Conservation (phyloP, 2,888 invertebrate genomes). For the Incurvaria masculella region DNA sequence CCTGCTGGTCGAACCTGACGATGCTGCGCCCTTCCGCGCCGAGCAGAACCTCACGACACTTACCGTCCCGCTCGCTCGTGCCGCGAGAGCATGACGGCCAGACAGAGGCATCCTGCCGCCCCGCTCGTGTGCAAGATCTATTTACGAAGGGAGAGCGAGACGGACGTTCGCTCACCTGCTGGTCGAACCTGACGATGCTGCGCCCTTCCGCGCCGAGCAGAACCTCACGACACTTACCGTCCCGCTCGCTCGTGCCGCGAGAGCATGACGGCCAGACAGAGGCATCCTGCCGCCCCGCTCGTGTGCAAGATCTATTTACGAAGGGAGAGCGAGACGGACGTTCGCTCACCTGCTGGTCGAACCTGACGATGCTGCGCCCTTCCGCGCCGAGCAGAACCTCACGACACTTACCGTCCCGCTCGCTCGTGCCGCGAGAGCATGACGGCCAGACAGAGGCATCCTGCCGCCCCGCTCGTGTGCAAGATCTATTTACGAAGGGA, state of each 20-base stretch:
- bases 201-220: slow-evolving; percentile 17
- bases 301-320: too few relatives aligned
- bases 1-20: slow-evolving; percentile 30
- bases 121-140: not conserved
- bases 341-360: slow-evolving; percentile 32
- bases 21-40: slow-evolving; percentile 20
- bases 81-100: not conserved
- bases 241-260: not conserved
- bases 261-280: not conserved
- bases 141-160: too few relatives aligned
- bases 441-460: not conserved
- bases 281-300: not conserved
- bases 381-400: slow-evolving; percentile 15
- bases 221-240: not conserved
- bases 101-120: not conserved
- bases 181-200: slow-evolving; percentile 25
- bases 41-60: not conserved
- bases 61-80: not conserved
- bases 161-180: too few relatives aligned
- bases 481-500: too few relatives aligned
- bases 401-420: not conserved
- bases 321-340: too few relatives aligned
- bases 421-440: not conserved
- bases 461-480: not conserved
- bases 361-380: slow-evolving; percentile 21